A percentile compares a stretch with the other conserved stretches of the same genome.
Conservation (phyloP, 2,797 vertebrate species). For the Smutsia gigantea region DNA sequence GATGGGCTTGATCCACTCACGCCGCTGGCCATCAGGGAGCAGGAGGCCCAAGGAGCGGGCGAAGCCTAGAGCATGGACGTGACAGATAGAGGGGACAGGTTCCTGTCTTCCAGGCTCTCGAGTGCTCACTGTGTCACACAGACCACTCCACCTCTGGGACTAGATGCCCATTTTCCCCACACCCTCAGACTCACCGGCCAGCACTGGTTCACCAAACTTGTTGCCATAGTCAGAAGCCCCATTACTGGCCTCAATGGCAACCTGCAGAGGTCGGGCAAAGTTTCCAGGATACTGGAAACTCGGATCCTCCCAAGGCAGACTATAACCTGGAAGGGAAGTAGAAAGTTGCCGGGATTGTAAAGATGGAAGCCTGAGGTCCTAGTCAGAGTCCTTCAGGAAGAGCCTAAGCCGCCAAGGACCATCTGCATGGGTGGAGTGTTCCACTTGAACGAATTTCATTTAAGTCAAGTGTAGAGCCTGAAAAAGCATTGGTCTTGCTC, state of each 20-base stretch:
- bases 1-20: constrained; percentile 96
- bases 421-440: accelerated
- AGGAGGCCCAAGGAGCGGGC: constrained; percentile 94
- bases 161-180: not conserved
- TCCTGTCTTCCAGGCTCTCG: not conserved
- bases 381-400: not conserved
- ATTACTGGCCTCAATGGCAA: constrained; percentile 94
- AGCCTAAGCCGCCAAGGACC: not conserved
- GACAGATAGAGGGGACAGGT: not conserved
- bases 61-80: constrained; percentile 88
- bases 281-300: constrained; percentile 91
- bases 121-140: not conserved
- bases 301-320: constrained; percentile 93
- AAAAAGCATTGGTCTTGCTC: not conserved
- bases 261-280: constrained; percentile 92
- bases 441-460: not conserved
- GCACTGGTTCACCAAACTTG: constrained; percentile 95
- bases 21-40: constrained; percentile 89
- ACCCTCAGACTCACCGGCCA: constrained; percentile 88
- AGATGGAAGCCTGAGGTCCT: not conserved
- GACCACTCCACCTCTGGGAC: not conserved
- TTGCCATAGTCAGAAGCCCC: constrained; percentile 97
- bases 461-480: not conserved
- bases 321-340: constrained; percentile 87
- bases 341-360: not conserved